phyloP scores from a whole-genome alignment of 2,888 invertebrate species.

The Incurvaria masculella region DNA sequence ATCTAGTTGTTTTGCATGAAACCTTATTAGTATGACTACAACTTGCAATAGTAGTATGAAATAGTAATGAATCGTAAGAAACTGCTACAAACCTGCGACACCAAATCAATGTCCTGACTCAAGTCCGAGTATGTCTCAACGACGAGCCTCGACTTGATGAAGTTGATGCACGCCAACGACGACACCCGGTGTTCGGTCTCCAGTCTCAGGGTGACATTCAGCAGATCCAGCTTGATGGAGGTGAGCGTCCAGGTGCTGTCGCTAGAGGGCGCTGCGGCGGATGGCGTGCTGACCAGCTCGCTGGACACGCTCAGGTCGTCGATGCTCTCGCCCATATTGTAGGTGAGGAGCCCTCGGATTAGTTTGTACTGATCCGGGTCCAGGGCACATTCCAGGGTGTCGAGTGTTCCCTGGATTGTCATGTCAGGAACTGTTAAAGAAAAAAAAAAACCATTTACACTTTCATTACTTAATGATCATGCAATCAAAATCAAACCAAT shows the following conservation, averaged over 20 bases:
- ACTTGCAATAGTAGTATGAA: no score
- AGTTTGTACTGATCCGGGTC: constrained; percentile 85
- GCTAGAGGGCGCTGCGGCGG: constrained; percentile 2
- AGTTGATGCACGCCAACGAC: constrained; percentile 83
- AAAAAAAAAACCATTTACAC: no score
- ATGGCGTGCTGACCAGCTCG: constrained; percentile 5
- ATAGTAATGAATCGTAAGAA: no score
- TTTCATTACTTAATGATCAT: no score
- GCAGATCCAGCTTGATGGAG: constrained; percentile 78
- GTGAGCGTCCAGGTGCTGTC: constrained; percentile 69
- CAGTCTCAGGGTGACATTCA: constrained; percentile 79
- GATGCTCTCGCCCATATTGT: constrained; percentile 86
- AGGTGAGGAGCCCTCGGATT: constrained; percentile 79
- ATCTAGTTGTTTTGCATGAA: no score
- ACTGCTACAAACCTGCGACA: constrained; percentile 73
- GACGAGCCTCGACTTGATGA: constrained; percentile 84
- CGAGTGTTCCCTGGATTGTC: constrained; percentile 79
- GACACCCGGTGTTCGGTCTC: constrained; percentile 54
- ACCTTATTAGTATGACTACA: no score
- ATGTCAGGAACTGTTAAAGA: constrained; percentile 77
- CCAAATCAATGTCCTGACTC: constrained; percentile 88
- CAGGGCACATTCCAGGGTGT: constrained; percentile 78
- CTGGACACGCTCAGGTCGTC: constrained; percentile 53
- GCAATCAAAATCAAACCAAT: no score
- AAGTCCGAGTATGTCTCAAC: constrained; percentile 86